A percentile compares a stretch with the other conserved stretches of the same genome.
These are phyloP conservation scores for Dasypogon diadema DNA, from an alignment of 2,888 invertebrate species.

Conservation along the genomic window DNA sequence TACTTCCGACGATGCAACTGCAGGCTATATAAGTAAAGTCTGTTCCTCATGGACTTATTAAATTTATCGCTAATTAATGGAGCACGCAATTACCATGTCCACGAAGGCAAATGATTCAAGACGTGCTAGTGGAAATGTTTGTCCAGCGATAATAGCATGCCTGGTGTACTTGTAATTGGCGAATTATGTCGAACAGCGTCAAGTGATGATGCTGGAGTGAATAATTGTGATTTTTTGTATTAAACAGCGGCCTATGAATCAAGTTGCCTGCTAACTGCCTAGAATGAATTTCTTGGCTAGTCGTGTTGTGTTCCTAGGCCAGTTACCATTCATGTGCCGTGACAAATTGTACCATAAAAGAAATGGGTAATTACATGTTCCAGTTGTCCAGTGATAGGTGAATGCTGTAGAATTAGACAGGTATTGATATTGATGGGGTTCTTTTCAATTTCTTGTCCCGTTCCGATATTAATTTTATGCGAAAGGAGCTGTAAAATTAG, in stretches of 20 bases:
- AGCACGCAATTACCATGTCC: conserved; percentile 44
- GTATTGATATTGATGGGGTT: no score
- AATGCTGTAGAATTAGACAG: no score
- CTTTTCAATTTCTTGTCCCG: no score
- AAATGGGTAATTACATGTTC: no score
- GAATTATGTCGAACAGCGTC: conserved; percentile 46
- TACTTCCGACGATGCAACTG: conserved; percentile 6
- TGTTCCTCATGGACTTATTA: conserved; percentile 26
- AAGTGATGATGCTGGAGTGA: conserved; percentile 26
- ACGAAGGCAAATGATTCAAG: conserved; percentile 5
- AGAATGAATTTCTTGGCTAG: neutral
- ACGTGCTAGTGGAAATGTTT: conserved; percentile 36
- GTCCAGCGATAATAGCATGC: conserved; percentile 2
- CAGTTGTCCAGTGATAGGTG: no score
- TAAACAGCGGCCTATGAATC: neutral
- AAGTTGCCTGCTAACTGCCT: neutral
- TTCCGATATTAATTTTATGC: no score
- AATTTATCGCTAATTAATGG: conserved; percentile 49
- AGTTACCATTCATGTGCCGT: no score
- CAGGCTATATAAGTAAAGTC: neutral
- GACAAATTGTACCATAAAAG: no score
- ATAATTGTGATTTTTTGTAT: conserved; percentile 42
- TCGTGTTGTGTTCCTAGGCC: no score
- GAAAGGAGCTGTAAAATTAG: no score
- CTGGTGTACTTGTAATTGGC: conserved; percentile 47